phyloP scores from a whole-genome alignment of 2,113 vertebrate species.

The Mesitornis unicolor region DNA sequence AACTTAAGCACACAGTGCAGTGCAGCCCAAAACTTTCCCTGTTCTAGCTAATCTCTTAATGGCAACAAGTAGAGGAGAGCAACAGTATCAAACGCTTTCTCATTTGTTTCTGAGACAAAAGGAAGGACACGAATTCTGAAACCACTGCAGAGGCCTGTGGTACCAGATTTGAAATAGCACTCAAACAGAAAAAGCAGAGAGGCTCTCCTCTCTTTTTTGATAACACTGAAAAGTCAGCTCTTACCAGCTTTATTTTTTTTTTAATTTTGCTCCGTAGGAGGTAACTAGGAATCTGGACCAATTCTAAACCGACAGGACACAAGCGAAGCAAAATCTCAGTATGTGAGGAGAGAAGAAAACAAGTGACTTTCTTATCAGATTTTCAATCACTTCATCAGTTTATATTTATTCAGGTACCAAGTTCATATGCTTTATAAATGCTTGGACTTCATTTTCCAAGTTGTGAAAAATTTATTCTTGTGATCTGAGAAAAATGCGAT shows the following conservation, averaged over 20 bases:
- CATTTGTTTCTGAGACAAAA: background rate
- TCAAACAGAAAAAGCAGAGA: background rate
- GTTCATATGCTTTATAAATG: background rate
- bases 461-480: background rate
- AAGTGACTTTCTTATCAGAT: background rate
- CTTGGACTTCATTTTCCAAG: background rate
- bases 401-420: background rate
- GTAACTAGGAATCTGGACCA: background rate
- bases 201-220: background rate
- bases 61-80: background rate
- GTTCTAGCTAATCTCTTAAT: background rate
- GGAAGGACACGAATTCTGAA: background rate
- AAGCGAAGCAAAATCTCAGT: background rate
- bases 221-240: background rate
- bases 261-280: too few relatives aligned
- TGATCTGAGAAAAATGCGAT: background rate
- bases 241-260: background rate
- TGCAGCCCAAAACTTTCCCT: background rate
- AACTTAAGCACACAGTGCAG: background rate
- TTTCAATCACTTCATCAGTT: background rate
- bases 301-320: background rate
- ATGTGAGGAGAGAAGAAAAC: fast-evolving
- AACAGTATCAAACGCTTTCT: background rate
- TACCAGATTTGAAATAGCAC: background rate
- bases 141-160: background rate